Percentiles rank a stretch among this genome's conserved stretches.
Conservation (phyloP, 2,888 invertebrate species). For the Molanna angustata region DNA sequence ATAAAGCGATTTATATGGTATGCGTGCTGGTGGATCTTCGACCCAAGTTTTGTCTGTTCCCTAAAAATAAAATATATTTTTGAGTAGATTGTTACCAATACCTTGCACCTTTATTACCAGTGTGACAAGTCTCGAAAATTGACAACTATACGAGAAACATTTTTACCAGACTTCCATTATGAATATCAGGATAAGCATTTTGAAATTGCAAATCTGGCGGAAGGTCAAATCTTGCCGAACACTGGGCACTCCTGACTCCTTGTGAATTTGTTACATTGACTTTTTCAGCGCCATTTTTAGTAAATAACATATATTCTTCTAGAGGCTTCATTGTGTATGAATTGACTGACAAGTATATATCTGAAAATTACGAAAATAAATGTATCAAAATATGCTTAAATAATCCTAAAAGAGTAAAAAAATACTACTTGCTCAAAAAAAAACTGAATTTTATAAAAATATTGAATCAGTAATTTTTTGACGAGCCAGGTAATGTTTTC, state of each 20-base stretch:
- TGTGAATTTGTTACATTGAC: constrained; percentile 85
- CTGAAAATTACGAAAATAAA: constrained; percentile 47
- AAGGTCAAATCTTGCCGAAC: constrained; percentile 73
- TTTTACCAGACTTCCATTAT: constrained; percentile 48
- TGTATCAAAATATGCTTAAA: constrained; percentile 7
- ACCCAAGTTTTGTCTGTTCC: constrained; percentile 80
- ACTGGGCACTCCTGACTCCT: constrained; percentile 82
- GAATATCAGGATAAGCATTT: constrained; percentile 45
- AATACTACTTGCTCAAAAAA: no score
- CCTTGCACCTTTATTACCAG: no score
- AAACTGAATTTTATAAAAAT: no score
- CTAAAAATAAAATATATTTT: constrained; percentile 42
- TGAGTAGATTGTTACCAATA: no score
- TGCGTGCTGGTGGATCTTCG: constrained; percentile 76
- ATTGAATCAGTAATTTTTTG: no score
- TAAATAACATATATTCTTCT: constrained; percentile 91
- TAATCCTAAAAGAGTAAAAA: no score
- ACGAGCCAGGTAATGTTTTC: no score
- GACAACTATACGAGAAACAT: no score
- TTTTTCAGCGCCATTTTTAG: constrained; percentile 77
- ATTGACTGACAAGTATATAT: constrained; percentile 83
- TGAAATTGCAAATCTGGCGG: constrained; percentile 45
- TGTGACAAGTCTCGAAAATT: no score
- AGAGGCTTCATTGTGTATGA: constrained; percentile 80
- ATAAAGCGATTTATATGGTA: constrained; percentile 72